These are phyloP conservation scores for Stictonetta naevosa DNA, from an alignment of 2,113 vertebrate genomes.

Conservation along the genomic window DNA sequence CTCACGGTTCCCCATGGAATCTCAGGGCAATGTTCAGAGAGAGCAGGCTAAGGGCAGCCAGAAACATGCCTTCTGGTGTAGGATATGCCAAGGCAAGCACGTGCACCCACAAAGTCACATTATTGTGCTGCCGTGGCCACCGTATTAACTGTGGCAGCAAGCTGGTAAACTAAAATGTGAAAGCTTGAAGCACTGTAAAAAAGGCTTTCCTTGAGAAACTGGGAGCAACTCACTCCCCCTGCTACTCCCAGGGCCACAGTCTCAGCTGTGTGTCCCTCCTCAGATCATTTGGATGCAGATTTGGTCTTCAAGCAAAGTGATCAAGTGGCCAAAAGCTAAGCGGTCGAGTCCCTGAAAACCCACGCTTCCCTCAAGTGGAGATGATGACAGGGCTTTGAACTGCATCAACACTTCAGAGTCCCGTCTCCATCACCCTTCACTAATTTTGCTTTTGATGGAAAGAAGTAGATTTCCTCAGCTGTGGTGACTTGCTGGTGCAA, in stretches of 20 bases:
- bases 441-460: neutral
- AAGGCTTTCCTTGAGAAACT: neutral
- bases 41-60: neutral
- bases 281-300: neutral
- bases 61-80: no score
- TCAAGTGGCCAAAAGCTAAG: neutral
- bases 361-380: neutral
- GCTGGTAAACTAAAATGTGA: neutral
- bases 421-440: neutral
- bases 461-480: conserved; percentile 9
- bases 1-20: neutral
- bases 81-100: no score
- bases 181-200: neutral
- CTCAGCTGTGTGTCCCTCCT: neutral
- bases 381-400: neutral
- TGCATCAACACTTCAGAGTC: neutral
- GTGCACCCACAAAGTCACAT: no score
- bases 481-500: neutral
- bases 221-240: neutral
- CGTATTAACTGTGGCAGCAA: neutral
- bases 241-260: neutral
- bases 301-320: neutral
- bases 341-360: neutral
- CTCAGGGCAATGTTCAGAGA: neutral
- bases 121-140: no score